These are phyloP conservation scores for Platynereis dumerilii DNA, from an alignment of 2,888 invertebrate genomes.

Conservation along the genomic window DNA sequence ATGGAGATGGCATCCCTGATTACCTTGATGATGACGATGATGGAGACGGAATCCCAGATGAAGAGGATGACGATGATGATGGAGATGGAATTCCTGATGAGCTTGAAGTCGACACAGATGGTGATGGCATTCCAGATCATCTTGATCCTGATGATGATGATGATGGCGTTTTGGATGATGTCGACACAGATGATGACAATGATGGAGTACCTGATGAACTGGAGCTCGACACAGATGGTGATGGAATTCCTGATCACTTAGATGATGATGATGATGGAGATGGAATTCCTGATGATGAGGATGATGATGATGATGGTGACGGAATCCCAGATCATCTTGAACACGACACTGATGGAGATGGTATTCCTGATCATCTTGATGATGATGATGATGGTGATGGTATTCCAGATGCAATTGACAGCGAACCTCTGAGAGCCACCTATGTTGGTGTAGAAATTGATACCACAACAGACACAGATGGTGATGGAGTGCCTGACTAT, in stretches of 20 bases:
- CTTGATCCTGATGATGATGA: slow-evolving; percentile 45
- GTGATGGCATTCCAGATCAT: slow-evolving; percentile 42
- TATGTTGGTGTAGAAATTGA: slow-evolving; percentile 45
- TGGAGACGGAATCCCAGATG: slow-evolving; percentile 41
- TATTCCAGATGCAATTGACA: slow-evolving; percentile 41
- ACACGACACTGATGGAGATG: slow-evolving; percentile 44
- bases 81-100: slow-evolving; percentile 40
- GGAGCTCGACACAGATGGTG: slow-evolving; percentile 42
- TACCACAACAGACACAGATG: slow-evolving; percentile 43
- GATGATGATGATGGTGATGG: slow-evolving; percentile 39
- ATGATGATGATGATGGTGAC: slow-evolving; percentile 40
- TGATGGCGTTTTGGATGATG: slow-evolving; percentile 38
- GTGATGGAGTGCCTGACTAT: slow-evolving; percentile 49
- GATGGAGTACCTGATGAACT: slow-evolving; percentile 54
- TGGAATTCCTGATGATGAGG: slow-evolving; percentile 38
- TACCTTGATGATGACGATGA: slow-evolving; percentile 29
- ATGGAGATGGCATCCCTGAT: slow-evolving; percentile 45
- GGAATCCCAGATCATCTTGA: slow-evolving; percentile 45
- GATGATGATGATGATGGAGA: slow-evolving; percentile 41
- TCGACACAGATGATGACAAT: slow-evolving; percentile 45
- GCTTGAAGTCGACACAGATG: slow-evolving; percentile 39
- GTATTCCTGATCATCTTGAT: slow-evolving; percentile 26
- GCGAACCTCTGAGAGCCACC: slow-evolving; percentile 39
- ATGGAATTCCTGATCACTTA: slow-evolving; percentile 37
- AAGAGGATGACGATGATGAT: slow-evolving; percentile 34